Evolutionary conservation across 2,797 vertebrate species (phyloP).

Genomic region (Poecilia picta): DNA sequence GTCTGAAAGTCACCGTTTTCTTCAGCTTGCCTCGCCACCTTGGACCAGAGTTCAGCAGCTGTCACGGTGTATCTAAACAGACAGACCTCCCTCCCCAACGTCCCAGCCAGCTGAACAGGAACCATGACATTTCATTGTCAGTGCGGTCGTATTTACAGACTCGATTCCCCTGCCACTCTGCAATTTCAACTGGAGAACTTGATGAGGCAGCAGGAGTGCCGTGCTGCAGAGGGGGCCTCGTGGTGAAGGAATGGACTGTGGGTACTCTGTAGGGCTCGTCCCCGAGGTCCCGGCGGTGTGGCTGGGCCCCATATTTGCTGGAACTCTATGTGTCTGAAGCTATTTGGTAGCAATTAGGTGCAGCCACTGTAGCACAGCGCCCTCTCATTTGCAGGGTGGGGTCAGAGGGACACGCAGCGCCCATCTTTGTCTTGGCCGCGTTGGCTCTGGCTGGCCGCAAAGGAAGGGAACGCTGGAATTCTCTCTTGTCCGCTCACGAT

Average conservation of each 20-base stretch:
- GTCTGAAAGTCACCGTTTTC: conserved; percentile 35
- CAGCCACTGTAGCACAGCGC: conserved; percentile 76
- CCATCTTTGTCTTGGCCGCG: conserved; percentile 71
- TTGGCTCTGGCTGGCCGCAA: conserved; percentile 71
- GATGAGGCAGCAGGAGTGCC: conserved; percentile 80
- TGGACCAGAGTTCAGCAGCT: conserved; percentile 58
- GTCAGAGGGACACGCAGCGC: conserved; percentile 78
- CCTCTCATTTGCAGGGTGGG: conserved; percentile 86
- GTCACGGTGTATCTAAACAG: conserved; percentile 72
- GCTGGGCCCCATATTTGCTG: conserved; percentile 56
- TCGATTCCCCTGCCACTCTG: conserved; percentile 77
- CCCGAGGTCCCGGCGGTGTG: conserved; percentile 57
- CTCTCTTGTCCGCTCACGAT: conserved; percentile 72
- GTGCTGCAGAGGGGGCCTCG: conserved; percentile 59
- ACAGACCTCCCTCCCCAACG: conserved; percentile 69
- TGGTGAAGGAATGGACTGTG: conserved; percentile 73
- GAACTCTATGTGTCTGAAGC: conserved; percentile 76
- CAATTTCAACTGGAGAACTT: conserved; percentile 79
- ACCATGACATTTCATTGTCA: conserved; percentile 80
- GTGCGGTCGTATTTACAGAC: conserved; percentile 79
- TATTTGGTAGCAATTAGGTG: conserved; percentile 84
- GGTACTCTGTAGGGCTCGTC: conserved; percentile 75
- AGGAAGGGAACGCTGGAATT: conserved; percentile 74
- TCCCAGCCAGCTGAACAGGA: conserved; percentile 66
- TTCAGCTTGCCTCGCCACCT: conserved; percentile 35